These are phyloP conservation scores for Calameuta filiformis DNA, from an alignment of 2,888 invertebrate species.

Conservation along the genomic window DNA sequence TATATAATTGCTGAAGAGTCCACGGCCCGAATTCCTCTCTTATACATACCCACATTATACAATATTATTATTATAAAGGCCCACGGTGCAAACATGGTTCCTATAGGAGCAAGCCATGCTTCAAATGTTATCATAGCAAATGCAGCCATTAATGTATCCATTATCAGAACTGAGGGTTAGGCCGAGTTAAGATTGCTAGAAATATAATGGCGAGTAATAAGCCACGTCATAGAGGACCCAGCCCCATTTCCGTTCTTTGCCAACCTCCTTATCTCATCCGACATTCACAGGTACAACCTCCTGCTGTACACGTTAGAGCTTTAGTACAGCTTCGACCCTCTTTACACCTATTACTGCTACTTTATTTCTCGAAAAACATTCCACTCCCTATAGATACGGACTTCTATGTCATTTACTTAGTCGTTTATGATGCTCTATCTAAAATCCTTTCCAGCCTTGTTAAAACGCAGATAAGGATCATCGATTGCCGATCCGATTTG, in stretches of 20 bases:
- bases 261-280: constrained; percentile 40
- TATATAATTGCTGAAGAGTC: not conserved
- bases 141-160: not conserved
- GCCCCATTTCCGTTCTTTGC: constrained; percentile 39
- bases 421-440: not conserved
- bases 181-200: constrained; percentile 25
- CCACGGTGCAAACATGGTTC: not conserved
- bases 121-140: not conserved
- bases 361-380: not conserved
- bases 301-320: not conserved
- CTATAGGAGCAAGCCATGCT: not conserved
- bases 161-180: not conserved
- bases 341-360: not conserved
- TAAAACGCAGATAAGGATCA: not conserved
- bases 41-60: not conserved
- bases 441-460: not conserved
- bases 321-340: not conserved
- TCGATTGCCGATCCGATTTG: not conserved
- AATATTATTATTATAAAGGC: not conserved
- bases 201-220: constrained; percentile 31
- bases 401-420: not conserved
- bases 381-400: not conserved
- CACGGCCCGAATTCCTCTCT: not conserved
- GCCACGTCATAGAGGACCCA: constrained; percentile 15
- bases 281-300: constrained; percentile 20